Evolutionary conservation across 2,888 invertebrate genomes (phyloP).

Genomic region (Platerodrilus igneus): DNA sequence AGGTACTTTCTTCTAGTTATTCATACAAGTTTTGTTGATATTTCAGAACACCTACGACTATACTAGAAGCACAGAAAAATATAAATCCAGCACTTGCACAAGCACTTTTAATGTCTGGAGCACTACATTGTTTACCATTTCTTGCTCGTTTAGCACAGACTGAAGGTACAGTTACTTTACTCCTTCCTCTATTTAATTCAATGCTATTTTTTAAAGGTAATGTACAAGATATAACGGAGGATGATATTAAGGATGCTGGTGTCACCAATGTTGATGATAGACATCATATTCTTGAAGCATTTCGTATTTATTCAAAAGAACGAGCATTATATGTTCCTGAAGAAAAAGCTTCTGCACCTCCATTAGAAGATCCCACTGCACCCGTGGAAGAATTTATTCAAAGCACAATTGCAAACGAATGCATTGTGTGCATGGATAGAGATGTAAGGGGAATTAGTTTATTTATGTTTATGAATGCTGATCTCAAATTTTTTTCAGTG

Average conservation of each 20-base stretch:
- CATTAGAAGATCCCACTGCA: slow-evolving; percentile 37
- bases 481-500: slow-evolving; percentile 52
- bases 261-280: slow-evolving; percentile 56
- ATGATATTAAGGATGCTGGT: slow-evolving; percentile 57
- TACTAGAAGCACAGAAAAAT: slow-evolving; percentile 57
- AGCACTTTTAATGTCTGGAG: slow-evolving; percentile 65
- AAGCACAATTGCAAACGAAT: slow-evolving; percentile 57
- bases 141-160: slow-evolving; percentile 59
- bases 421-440: slow-evolving; percentile 78
- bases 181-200: too few species aligned
- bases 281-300: slow-evolving; percentile 58
- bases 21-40: too few species aligned
- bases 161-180: slow-evolving; percentile 42
- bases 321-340: slow-evolving; percentile 14
- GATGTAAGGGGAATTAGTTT: slow-evolving; percentile 49
- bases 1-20: too few species aligned
- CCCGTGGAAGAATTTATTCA: slow-evolving; percentile 31
- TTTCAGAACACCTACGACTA: slow-evolving; percentile 55
- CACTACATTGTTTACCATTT: slow-evolving; percentile 72
- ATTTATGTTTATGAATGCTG: slow-evolving; percentile 7
- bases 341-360: slow-evolving; percentile 19
- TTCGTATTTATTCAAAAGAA: slow-evolving; percentile 54
- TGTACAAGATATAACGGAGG: slow-evolving; percentile 47
- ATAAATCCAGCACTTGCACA: slow-evolving; percentile 66
- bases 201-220: slow-evolving; percentile 23